Base-by-base conservation (phyloP, 2,797 vertebrate genomes). In the Carcharodon carcharias region DNA sequence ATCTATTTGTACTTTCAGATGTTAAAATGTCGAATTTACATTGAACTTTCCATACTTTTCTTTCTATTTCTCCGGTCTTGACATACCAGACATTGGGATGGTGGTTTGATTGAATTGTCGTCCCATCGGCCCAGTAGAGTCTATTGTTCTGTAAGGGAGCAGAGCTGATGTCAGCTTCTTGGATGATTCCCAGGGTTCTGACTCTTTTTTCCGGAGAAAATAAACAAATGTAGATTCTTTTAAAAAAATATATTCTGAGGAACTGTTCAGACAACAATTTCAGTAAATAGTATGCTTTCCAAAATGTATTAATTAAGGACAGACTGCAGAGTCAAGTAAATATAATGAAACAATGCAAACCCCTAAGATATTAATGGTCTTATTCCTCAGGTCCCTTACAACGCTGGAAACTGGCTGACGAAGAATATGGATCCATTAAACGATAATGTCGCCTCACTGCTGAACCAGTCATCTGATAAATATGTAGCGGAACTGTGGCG, bases 381-480 rank as follows among this genome's bases (percentile, higher is more conserved):
- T 95, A 6, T 58, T 56, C 35, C 63, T 50, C 96, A 99, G 99
- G 99, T 99, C 96, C 98, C 98, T 97, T 99, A 99, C 96, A 99
- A 99, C 0, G 99, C 99, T 31, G 98, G 97, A 1, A 97, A 98
- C 97, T 99, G 99, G 99, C 97, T 99, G 97, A 99, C 99, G 92
- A 99, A 99, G 98, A 99, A 99, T 97, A 99, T 99, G 99, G 99
- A 99, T 97, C 99, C 99, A 0, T 98, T 99, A 21, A 99, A 99
- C 0, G 99, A 99, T 97, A 99, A 99, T 0, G 98, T 99, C 96
- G 99, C 98, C 0, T 50, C 99, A 7, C 97, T 99, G 96, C 98
- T 99, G 96, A 99, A 98, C 50, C 98, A 98, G 96, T 99, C 99
- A 91, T 99, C 99, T 7, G 99, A 98, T 97, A 98, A 97, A 97